These are phyloP conservation scores for Crossaster papposus DNA, from an alignment of 53 echinoderm and acorn worm genomes.

Conservation along the genomic window DNA sequence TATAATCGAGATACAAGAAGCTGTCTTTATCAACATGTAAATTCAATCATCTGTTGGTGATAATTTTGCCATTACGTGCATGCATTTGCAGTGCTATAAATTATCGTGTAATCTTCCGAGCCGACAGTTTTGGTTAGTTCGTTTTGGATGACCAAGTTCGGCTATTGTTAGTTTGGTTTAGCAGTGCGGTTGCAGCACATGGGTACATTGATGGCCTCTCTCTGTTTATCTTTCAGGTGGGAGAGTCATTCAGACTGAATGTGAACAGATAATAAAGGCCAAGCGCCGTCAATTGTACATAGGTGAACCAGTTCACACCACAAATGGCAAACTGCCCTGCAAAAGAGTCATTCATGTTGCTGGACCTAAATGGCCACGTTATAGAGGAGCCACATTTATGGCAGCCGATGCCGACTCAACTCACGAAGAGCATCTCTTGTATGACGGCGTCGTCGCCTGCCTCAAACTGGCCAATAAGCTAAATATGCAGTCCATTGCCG, in stretches of 20 bases:
- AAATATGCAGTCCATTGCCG: conserved; percentile 35
- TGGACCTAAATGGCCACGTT: conserved; percentile 37
- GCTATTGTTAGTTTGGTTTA: too few relatives aligned
- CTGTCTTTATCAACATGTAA: too few relatives aligned
- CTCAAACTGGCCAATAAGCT: conserved; percentile 38
- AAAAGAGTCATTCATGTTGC: conserved; percentile 68
- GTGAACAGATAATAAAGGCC: conserved; percentile 28
- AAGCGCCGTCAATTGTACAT: conserved; percentile 18
- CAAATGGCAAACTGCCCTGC: conserved; percentile 48
- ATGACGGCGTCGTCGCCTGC: neutral
- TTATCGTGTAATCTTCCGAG: too few relatives aligned
- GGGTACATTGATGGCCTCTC: neutral
- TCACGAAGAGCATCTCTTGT: conserved; percentile 36
- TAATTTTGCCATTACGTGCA: too few relatives aligned
- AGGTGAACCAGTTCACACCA: conserved; percentile 53
- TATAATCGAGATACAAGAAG: too few relatives aligned
- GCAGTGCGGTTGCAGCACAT: too few relatives aligned
- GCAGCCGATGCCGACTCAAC: neutral
- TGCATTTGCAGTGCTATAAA: too few relatives aligned
- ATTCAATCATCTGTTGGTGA: too few relatives aligned
- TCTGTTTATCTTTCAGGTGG: conserved; percentile 39
- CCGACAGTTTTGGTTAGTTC: too few relatives aligned
- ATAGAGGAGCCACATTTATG: neutral
- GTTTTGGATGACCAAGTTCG: too few relatives aligned
- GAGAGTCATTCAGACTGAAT: conserved; percentile 44